phyloP scores from a whole-genome alignment of 1,140 invertebrate genomes.

The Drosophila lacteicornis region DNA sequence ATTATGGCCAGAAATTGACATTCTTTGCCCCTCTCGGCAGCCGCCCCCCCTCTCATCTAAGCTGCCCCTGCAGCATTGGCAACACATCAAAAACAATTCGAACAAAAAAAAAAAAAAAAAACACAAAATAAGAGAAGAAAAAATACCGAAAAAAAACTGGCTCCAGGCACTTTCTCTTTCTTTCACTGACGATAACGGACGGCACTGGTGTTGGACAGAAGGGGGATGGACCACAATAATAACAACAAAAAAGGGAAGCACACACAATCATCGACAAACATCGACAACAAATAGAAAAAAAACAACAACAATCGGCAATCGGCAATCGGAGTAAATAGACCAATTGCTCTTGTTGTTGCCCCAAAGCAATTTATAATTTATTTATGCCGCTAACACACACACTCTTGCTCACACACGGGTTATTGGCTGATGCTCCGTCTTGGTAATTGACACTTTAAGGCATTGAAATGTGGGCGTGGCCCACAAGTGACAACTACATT shows the following conservation, averaged over 20 bases:
- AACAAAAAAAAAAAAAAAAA: conserved; percentile 46
- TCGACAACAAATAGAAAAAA: conserved; percentile 58
- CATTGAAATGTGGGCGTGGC: conserved; percentile 65
- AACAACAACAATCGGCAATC: conserved; percentile 33
- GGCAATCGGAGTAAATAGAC: conserved; percentile 65
- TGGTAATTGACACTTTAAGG: conserved; percentile 80
- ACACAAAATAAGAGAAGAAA: conserved; percentile 35
- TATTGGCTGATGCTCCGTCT: conserved; percentile 38
- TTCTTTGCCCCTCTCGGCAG: conserved; percentile 58
- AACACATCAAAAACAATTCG: conserved; percentile 67
- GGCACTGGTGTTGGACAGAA: neutral
- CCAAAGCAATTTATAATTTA: conserved; percentile 76
- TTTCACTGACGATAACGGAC: conserved; percentile 78
- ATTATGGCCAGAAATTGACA: conserved; percentile 82
- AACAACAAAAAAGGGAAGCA: conserved; percentile 68
- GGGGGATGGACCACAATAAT: conserved; percentile 27
- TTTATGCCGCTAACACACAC: conserved; percentile 52
- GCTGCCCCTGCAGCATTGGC: conserved; percentile 41
- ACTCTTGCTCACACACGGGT: conserved; percentile 16
- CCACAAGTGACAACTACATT: conserved; percentile 52
- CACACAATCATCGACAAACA: conserved; percentile 63
- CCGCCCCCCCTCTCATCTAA: conserved; percentile 14
- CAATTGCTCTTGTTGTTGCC: conserved; percentile 70
- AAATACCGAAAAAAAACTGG: conserved; percentile 67
- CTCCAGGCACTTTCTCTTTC: conserved; percentile 82